Percentiles rank a stretch among this genome's conserved stretches.
These are phyloP conservation scores for Drosophila oshimai DNA, from an alignment of 1,140 invertebrate genomes.

Conservation along the genomic window DNA sequence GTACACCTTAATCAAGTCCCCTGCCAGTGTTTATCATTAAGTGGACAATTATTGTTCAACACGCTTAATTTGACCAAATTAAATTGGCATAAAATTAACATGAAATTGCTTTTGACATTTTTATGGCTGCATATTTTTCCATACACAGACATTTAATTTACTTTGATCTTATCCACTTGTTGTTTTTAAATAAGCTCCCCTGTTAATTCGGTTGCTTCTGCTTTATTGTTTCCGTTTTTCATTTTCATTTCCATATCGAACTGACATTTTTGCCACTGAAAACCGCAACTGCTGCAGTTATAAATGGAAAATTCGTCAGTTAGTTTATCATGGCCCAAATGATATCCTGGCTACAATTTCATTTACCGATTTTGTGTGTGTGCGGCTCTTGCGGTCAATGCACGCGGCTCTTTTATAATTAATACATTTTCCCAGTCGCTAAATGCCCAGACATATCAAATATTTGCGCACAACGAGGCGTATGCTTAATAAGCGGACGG, in stretches of 20 bases:
- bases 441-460: conserved; percentile 40
- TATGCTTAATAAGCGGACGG: conserved; percentile 55
- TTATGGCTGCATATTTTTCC: conserved; percentile 11
- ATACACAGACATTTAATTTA: conserved; percentile 4
- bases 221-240: neutral
- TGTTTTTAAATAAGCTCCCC: neutral
- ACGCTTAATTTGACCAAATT: conserved; percentile 41
- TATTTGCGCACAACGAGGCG: conserved; percentile 35
- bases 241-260: conserved; percentile 4
- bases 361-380: conserved; percentile 36
- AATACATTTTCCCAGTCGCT: conserved; percentile 43
- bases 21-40: conserved; percentile 45
- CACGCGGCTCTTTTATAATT: conserved; percentile 43
- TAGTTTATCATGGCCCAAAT: conserved; percentile 64
- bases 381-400: conserved; percentile 48
- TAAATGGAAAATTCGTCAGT: conserved; percentile 71
- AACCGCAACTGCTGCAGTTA: conserved; percentile 45
- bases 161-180: neutral
- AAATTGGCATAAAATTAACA: conserved; percentile 57
- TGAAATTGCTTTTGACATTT: conserved; percentile 48
- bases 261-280: conserved; percentile 36
- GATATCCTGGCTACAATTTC: conserved; percentile 31
- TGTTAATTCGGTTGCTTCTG: conserved; percentile 2
- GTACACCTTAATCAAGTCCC: conserved; percentile 30
- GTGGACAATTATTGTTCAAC: conserved; percentile 34